Conservation (phyloP, 2,113 vertebrate species). For the Lophius piscatorius region DNA sequence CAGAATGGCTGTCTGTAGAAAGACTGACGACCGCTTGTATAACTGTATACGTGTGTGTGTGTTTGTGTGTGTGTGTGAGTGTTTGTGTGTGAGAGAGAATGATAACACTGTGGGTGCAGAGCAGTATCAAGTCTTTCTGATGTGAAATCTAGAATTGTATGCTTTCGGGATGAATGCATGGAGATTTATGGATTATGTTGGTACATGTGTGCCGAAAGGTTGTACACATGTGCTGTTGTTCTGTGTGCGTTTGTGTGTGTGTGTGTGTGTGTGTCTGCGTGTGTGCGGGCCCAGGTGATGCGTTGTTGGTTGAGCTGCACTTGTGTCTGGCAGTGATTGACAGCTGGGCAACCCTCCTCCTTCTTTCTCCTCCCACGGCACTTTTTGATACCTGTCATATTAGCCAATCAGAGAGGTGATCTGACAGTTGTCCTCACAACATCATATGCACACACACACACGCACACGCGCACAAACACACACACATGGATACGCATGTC, state of each 20-base stretch:
- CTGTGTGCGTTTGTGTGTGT: slow-evolving; percentile 30
- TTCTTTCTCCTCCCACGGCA: slow-evolving; percentile 76
- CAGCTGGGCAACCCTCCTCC: slow-evolving; percentile 81
- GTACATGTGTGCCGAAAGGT: slow-evolving; percentile 31
- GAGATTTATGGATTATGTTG: slow-evolving; percentile 62
- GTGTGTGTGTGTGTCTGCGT: slow-evolving; percentile 24
- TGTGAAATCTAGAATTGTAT: slow-evolving; percentile 28
- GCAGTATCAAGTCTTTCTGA: slow-evolving; percentile 6
- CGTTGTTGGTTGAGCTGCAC: slow-evolving; percentile 65
- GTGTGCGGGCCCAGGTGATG: slow-evolving; percentile 72
- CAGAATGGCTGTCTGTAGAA: slow-evolving; percentile 76
- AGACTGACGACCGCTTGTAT: slow-evolving; percentile 56
- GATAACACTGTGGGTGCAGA: slow-evolving; percentile 25
- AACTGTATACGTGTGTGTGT: slow-evolving; percentile 36
- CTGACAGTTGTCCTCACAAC: slow-evolving; percentile 72
- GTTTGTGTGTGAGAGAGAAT: too few relatives aligned
- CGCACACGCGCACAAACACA: slow-evolving; percentile 20
- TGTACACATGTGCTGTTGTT: too few relatives aligned
- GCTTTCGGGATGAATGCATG: slow-evolving; percentile 30
- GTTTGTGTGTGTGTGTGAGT: slow-evolving; percentile 30
- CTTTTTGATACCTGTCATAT: slow-evolving; percentile 79
- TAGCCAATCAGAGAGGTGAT: slow-evolving; percentile 81
- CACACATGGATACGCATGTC: not conserved
- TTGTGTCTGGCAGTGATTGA: slow-evolving; percentile 80
- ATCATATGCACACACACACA: slow-evolving; percentile 7